Evolutionary conservation across 2,113 vertebrate genomes (phyloP).

Genomic region (Guaruba guarouba): DNA sequence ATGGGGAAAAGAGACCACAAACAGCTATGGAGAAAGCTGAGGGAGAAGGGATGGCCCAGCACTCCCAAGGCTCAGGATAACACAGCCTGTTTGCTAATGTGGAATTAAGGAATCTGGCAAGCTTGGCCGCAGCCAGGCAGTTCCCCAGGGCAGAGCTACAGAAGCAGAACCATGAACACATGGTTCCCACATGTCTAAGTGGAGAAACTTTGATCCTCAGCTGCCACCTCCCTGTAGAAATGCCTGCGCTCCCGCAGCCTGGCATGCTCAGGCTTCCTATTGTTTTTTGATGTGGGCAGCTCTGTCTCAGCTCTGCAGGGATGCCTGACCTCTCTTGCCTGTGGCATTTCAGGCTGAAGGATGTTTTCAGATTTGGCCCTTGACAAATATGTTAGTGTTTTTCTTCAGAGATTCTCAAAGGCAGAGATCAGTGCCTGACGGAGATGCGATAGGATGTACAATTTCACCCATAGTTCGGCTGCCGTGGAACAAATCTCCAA

Average conservation of each 20-base stretch:
- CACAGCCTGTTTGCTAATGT: neutral
- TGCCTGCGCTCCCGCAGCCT: fast-evolving
- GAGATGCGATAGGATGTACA: neutral
- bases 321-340: neutral
- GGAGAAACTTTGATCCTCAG: neutral
- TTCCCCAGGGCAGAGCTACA: neutral
- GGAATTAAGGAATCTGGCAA: neutral
- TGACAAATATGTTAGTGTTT: neutral
- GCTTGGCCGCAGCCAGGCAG: fast-evolving
- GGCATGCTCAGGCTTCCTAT: neutral
- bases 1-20: neutral
- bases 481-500: fast-evolving
- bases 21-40: neutral
- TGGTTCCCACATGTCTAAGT: neutral
- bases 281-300: neutral
- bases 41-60: fast-evolving
- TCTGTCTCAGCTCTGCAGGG: neutral
- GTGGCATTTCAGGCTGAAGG: neutral
- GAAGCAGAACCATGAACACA: neutral
- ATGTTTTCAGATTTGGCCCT: neutral
- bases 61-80: neutral
- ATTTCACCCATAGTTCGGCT: neutral
- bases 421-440: neutral
- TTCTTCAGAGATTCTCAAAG: neutral
- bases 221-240: neutral